Base-by-base conservation (phyloP, 1,140 invertebrate species). In the Drosophila malerkotliana region DNA sequence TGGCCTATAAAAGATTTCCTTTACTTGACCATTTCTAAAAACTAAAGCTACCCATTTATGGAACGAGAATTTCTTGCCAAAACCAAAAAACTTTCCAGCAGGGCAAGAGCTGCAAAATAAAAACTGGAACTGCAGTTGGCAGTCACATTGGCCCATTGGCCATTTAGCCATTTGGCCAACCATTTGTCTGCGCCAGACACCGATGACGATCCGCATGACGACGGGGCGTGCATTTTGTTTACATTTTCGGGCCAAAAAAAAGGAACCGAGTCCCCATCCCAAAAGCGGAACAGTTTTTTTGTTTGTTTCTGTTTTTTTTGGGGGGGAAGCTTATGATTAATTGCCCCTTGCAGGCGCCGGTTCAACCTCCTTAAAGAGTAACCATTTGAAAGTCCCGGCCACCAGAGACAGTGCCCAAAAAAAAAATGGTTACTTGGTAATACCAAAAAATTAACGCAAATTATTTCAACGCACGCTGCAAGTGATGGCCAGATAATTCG, bases 161-260 rank as follows among this genome's bases (percentile, higher is more conserved):
- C 77, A 84, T 72, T 85, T 85, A 54, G 81, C 76, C 77, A 78
- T 72, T 85, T 87, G 73, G 82, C 73, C 74, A 87, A 67, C 72
- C 81, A 85, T 85, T 85, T 85, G 82, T 85, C 83, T 87, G 82
- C 71, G 37, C 37, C 82, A 87, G 82, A 85, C 81, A 82, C 64
- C 67, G 67, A 71, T 71, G 67, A 69, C 63, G 67, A 69, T 69
- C 67, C 67, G 66, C 24, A 69, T 69, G 72, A 76, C 61, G 72
- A 67, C 71, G 62, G 82, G 82, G 81, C 82, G 81, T 85, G 81
- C 82, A 85, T 87, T 87, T 75, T 85, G 82, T 71, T 78, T 87
- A 67, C 78, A 81, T 85, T 85, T 85, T 77, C 63, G 58, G 53
- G 47, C 37, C 37, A 72, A 53, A 57, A 67, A 49, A 32, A 39